phyloP scores from a whole-genome alignment of 2,113 vertebrate species.

The Poeciliopsis occidentalis region DNA sequence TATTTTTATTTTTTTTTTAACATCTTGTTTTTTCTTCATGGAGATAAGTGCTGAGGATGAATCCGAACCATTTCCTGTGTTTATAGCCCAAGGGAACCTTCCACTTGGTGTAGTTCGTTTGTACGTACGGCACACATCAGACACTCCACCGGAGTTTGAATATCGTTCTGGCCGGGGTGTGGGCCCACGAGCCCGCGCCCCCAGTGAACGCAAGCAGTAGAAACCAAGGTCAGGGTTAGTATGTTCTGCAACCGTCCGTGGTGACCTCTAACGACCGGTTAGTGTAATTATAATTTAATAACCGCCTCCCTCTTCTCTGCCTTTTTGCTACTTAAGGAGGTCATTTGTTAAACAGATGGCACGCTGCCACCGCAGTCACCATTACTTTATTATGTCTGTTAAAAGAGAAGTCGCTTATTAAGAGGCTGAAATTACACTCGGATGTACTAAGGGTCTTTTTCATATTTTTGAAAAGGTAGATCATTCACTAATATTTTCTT shows the following conservation, averaged over 20 bases:
- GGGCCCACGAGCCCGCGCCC: not conserved
- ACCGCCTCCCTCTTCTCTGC: not conserved
- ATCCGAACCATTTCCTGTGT: conserved; percentile 36
- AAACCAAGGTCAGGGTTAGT: conserved; percentile 21
- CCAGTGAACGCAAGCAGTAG: not conserved
- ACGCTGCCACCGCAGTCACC: not conserved
- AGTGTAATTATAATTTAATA: conserved; percentile 25
- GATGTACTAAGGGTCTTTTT: not conserved
- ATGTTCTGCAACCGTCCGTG: conserved; percentile 6
- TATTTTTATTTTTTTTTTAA: conserved; percentile 4
- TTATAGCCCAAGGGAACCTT: conserved; percentile 14
- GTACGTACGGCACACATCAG: conserved; percentile 33
- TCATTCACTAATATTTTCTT: not conserved
- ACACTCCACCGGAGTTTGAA: conserved; percentile 7
- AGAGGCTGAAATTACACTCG: not conserved
- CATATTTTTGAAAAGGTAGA: not conserved
- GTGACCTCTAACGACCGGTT: conserved; percentile 35
- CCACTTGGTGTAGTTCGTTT: conserved; percentile 22
- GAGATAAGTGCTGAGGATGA: conserved; percentile 28
- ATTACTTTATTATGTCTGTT: not conserved
- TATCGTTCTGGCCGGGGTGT: conserved; percentile 13
- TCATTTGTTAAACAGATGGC: not conserved
- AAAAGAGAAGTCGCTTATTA: not conserved
- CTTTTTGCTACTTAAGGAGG: conserved; percentile 2
- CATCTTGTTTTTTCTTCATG: conserved; percentile 2